Base-by-base conservation (phyloP, 2,888 invertebrate genomes). In the Melinaea marsaeus region DNA sequence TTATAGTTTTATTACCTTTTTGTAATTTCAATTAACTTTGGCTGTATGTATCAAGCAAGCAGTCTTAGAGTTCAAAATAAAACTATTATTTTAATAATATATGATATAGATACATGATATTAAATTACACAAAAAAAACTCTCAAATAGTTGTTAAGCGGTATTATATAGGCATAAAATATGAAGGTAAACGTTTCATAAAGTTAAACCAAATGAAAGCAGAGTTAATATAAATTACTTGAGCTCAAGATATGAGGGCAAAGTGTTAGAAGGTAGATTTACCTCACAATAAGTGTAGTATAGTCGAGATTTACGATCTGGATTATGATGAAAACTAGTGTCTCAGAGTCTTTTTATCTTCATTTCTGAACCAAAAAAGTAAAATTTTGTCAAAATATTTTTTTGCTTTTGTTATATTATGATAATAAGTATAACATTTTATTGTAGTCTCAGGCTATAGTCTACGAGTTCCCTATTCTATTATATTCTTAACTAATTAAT, bases 1-100 rank as follows among this genome's bases (percentile, higher is more conserved):
- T 54, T 61, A 47, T 62, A 60, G 61, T 65, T 68, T 68, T 65
- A 68, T 61, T 51, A 56, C 54, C 58, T 48, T 35, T 54, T 35
- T 56, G 55, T 63, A 61, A 37, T 61, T 63, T 61, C 34, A 3
- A 57, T 45, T 55, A 55, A 13, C 46, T 42, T 51, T 58, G 58
- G 60, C 58, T 63, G 48, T 37, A 6, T 37, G 37, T 37, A 35
- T 35, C n/a, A n/a, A 2, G 4, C 4, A 37, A 4, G 7, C 3
- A 1, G 7, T 22, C 22, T 22, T 22, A 22, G 22, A 22, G 22
- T 22, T 22, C 22, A 22, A 22, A 22, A 22, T 22, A 22, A 22
- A 22, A 22, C 22, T 1, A 22, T 22, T 22, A 22, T 22, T 22
- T 22, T 22, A 22, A 22, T 22, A 22, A 22, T 22, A 22, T 22